Evolutionary conservation across 2,888 invertebrate genomes (phyloP).

Genomic region (Apodemia zela): DNA sequence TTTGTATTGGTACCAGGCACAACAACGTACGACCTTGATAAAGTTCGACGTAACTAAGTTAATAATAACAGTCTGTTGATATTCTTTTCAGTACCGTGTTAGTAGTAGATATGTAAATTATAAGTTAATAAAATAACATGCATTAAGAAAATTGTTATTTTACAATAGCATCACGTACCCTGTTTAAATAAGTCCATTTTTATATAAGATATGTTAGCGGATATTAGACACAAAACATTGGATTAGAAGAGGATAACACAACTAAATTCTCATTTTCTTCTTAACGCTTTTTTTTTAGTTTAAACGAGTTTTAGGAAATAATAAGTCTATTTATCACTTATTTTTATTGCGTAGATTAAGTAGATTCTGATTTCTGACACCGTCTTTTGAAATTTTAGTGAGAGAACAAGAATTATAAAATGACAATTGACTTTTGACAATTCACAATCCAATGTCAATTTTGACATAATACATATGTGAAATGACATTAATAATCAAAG

Average conservation of each 20-base stretch:
- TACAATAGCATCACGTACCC: conserved; percentile 39
- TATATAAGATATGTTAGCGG: conserved; percentile 26
- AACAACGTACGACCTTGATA: conserved; percentile 67
- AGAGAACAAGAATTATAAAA: background rate
- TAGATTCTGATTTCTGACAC: no score
- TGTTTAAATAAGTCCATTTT: conserved; percentile 57
- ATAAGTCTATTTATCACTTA: background rate
- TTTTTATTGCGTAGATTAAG: conserved; percentile 13
- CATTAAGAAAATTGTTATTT: background rate
- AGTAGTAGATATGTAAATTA: background rate
- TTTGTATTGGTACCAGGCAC: conserved; percentile 60
- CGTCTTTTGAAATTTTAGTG: background rate
- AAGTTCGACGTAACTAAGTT: conserved; percentile 17
- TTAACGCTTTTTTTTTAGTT: background rate
- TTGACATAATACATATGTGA: no score
- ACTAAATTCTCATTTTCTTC: background rate
- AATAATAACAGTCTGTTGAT: conserved; percentile 2
- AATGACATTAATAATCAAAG: no score
- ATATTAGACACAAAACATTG: conserved; percentile 25
- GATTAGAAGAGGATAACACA: conserved; percentile 17
- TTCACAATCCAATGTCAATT: background rate
- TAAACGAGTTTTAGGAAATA: background rate
- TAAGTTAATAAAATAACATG: background rate
- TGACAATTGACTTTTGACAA: background rate
- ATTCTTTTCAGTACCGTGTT: background rate